A percentile compares a stretch with the other conserved stretches of the same genome.
Conservation (phyloP, 2,888 invertebrate genomes). For the Formica aserva region DNA sequence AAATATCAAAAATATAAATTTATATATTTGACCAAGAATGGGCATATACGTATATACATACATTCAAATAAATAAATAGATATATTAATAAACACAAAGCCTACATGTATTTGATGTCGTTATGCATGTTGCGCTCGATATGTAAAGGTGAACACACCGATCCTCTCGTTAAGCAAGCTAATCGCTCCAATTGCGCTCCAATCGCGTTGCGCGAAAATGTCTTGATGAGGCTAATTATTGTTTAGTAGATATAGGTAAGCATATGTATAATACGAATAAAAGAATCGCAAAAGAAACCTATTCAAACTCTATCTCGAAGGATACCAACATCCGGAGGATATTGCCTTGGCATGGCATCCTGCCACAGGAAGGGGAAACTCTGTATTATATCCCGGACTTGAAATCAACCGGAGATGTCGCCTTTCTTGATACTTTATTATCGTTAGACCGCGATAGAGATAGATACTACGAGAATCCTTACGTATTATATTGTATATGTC, state of each 20-base stretch:
- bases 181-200: constrained; percentile 77
- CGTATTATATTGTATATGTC: too few species aligned
- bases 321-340: constrained; percentile 75
- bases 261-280: not conserved
- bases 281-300: constrained; percentile 18
- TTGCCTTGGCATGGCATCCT: constrained; percentile 50
- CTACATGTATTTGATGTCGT: constrained; percentile 73
- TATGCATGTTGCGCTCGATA: constrained; percentile 63
- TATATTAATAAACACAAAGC: not conserved
- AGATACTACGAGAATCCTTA: not conserved
- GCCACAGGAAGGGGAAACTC: constrained; percentile 65
- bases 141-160: constrained; percentile 72
- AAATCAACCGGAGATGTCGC: constrained; percentile 19
- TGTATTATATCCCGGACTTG: constrained; percentile 16
- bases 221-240: constrained; percentile 70
- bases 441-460: not conserved
- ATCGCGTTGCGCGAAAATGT: constrained; percentile 66
- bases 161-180: constrained; percentile 73
- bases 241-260: not conserved
- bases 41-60: too few species aligned
- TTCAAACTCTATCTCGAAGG: constrained; percentile 68
- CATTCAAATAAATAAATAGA: too few species aligned
- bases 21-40: not conserved
- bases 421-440: not conserved
- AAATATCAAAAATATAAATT: not conserved